phyloP scores from a whole-genome alignment of 53 echinoderm and acorn worm species.

The Stichopus horrens region DNA sequence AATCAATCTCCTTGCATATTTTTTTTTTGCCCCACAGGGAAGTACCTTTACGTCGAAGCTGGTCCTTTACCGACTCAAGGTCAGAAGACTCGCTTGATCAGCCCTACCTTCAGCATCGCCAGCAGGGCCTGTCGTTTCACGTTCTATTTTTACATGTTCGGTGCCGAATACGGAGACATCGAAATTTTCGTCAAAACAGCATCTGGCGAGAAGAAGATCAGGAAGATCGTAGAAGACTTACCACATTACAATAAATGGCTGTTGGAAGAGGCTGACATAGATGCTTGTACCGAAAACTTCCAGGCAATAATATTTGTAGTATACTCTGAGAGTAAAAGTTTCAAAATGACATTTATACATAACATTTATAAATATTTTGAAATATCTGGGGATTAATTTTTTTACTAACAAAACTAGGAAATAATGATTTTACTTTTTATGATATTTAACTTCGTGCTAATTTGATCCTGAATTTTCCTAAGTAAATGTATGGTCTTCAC shows the following conservation, averaged over 20 bases:
- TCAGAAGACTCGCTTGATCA: constrained; percentile 32
- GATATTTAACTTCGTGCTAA: too few species aligned
- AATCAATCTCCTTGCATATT: too few species aligned
- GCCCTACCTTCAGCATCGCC: constrained; percentile 36
- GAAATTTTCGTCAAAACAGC: constrained; percentile 45
- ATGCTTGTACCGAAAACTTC: constrained; percentile 71
- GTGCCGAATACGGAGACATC: constrained; percentile 62
- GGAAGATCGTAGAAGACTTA: constrained; percentile 59
- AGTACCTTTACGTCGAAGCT: constrained; percentile 43
- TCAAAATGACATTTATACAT: too few species aligned
- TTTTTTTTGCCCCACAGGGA: not conserved
- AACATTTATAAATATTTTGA: too few species aligned
- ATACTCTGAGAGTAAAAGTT: too few species aligned
- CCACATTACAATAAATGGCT: constrained; percentile 74
- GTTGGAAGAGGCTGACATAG: constrained; percentile 52
- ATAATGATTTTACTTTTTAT: too few species aligned
- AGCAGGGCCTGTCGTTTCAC: constrained; percentile 36
- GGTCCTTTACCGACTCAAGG: constrained; percentile 6
- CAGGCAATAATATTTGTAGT: constrained; percentile 49
- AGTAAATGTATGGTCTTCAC: too few species aligned
- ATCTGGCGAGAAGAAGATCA: constrained; percentile 50
- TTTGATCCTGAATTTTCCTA: too few species aligned
- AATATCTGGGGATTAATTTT: too few species aligned
- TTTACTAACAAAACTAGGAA: too few species aligned
- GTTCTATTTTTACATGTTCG: constrained; percentile 46